phyloP scores from a whole-genome alignment of 2,797 vertebrate species.

The Naso thynnoides region DNA sequence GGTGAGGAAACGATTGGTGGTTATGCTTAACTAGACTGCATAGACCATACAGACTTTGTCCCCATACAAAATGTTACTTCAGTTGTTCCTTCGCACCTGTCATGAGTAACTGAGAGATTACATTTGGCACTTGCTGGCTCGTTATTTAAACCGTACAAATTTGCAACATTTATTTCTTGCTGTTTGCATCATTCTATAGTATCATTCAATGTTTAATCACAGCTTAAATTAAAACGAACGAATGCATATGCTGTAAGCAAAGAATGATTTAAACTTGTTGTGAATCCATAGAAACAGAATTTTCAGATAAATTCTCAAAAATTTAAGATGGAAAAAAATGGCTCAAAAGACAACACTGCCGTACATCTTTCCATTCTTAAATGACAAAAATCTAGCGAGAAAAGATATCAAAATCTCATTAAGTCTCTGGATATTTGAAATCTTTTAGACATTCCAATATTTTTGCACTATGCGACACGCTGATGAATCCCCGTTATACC shows the following conservation, averaged over 20 bases:
- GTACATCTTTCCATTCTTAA: neutral
- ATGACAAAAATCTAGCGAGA: neutral
- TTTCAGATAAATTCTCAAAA: neutral
- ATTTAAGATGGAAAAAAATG: neutral
- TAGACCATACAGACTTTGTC: no score
- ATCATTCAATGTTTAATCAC: neutral
- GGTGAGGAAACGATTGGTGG: neutral
- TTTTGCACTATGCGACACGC: no score
- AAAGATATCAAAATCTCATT: no score
- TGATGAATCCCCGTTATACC: neutral
- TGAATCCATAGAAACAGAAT: neutral
- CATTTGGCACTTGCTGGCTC: no score
- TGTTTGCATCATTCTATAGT: neutral
- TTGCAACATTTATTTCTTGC: neutral
- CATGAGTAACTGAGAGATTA: no score
- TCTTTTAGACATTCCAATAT: neutral
- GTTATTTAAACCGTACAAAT: neutral
- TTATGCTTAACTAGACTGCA: neutral
- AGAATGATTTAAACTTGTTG: neutral
- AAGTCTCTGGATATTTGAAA: neutral
- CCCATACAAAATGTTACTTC: no score
- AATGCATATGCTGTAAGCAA: neutral
- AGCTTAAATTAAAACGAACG: neutral
- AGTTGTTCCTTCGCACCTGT: no score
- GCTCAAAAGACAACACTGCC: neutral